phyloP scores from a whole-genome alignment of 2,797 vertebrate species.

The Falco berigora region DNA sequence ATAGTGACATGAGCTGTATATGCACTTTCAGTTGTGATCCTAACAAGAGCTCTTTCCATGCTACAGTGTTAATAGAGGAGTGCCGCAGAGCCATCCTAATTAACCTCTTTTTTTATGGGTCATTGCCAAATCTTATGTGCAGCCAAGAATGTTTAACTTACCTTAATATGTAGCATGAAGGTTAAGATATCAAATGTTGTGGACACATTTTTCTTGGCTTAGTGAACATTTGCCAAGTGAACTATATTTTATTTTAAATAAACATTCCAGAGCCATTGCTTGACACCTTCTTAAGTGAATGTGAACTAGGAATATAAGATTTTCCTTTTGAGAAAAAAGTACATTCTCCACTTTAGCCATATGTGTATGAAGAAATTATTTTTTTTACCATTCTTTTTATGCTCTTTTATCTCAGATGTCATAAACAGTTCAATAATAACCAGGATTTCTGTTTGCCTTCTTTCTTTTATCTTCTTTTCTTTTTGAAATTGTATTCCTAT shows the following conservation, averaged over 20 bases:
- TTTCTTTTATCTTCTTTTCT: neutral
- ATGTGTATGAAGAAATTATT: neutral
- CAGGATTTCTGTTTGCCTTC: neutral
- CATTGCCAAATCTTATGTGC: neutral
- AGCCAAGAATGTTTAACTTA: neutral
- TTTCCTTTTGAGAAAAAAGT: neutral
- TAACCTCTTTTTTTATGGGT: constrained; percentile 30
- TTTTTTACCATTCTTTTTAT: neutral
- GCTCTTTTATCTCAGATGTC: neutral
- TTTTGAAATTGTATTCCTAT: neutral
- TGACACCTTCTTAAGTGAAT: neutral
- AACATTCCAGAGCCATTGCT: neutral
- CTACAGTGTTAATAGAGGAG: neutral
- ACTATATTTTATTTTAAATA: neutral
- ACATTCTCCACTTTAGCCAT: neutral
- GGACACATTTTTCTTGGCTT: neutral
- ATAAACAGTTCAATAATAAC: neutral
- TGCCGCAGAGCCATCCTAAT: neutral
- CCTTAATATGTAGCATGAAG: constrained; percentile 2
- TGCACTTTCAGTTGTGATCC: neutral
- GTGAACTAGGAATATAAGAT: neutral
- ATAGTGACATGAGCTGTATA: neutral
- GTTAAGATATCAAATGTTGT: neutral
- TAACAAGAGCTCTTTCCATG: neutral
- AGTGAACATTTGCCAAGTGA: neutral